Evolutionary conservation across 2,797 vertebrate genomes (phyloP).

Genomic region (Anabacerthia variegaticeps): DNA sequence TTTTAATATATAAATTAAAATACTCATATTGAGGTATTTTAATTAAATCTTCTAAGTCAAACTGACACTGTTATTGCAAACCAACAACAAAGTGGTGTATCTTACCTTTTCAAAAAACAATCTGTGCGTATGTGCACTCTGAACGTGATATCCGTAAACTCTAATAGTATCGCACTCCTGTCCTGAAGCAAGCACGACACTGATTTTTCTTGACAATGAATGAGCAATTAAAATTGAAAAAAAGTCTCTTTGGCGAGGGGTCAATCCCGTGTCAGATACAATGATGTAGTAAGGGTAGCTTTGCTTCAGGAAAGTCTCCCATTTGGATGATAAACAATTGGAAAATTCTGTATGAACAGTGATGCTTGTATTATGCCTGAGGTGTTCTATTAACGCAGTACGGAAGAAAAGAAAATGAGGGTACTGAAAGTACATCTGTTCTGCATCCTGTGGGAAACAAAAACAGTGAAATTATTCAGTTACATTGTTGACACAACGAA

Average conservation of each 20-base stretch:
- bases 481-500: background rate
- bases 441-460: constrained; percentile 51
- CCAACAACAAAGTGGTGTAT: background rate
- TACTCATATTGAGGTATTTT: background rate
- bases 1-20: background rate
- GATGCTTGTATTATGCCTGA: constrained; percentile 38
- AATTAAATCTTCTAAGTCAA: background rate
- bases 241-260: background rate
- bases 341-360: constrained; percentile 56
- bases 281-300: constrained; percentile 62
- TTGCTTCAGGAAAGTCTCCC: constrained; percentile 54
- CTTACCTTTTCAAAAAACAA: constrained; percentile 38
- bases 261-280: constrained; percentile 52
- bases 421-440: constrained; percentile 39
- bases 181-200: constrained; percentile 38
- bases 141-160: constrained; percentile 37
- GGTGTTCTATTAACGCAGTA: constrained; percentile 55
- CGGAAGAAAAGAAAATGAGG: constrained; percentile 23
- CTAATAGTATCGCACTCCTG: constrained; percentile 41
- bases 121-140: background rate
- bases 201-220: constrained; percentile 57
- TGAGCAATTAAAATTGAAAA: constrained; percentile 56
- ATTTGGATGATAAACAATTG: constrained; percentile 48
- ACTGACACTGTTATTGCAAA: background rate
- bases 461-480: background rate